These are phyloP conservation scores for Conus canariensis DNA, from an alignment of 2,888 invertebrate species.

Conservation along the genomic window DNA sequence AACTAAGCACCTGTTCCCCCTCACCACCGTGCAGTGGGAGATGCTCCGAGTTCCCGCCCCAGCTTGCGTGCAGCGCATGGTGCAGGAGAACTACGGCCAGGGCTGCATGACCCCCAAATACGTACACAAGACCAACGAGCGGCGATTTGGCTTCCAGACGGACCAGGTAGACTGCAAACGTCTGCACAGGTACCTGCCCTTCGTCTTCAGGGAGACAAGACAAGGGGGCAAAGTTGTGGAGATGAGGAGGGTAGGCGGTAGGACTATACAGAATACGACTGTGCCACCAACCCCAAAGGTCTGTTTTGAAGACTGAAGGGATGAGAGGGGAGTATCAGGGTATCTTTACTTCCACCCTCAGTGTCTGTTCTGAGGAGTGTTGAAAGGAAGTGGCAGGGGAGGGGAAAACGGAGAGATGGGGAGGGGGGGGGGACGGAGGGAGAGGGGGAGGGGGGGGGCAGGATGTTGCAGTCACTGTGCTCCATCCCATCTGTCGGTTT, in stretches of 20 bases:
- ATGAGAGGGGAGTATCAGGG: too few relatives aligned
- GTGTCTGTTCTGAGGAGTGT: too few relatives aligned
- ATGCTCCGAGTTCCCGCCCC: conserved; percentile 46
- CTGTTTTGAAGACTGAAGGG: not conserved
- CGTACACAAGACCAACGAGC: conserved; percentile 51
- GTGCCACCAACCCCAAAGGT: not conserved
- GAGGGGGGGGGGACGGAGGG: too few relatives aligned
- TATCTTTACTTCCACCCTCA: too few relatives aligned
- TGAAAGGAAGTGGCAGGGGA: too few relatives aligned
- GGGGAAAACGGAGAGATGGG: too few relatives aligned
- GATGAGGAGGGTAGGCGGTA: conserved; percentile 15
- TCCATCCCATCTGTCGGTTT: too few relatives aligned
- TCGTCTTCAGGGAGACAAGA: conserved; percentile 61
- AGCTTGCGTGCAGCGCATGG: conserved; percentile 36
- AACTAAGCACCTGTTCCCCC: conserved; percentile 48
- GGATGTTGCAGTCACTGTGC: too few relatives aligned
- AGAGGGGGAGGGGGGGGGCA: too few relatives aligned
- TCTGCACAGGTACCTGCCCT: conserved; percentile 53
- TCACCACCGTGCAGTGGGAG: conserved; percentile 54
- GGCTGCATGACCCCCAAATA: conserved; percentile 50
- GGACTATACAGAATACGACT: not conserved
- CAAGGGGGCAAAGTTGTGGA: conserved; percentile 10
- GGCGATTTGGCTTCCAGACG: conserved; percentile 9
- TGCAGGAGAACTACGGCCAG: conserved; percentile 35
- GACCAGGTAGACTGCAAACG: conserved; percentile 45